phyloP scores from a whole-genome alignment of 2,888 invertebrate species.

The Doris montereyensis region DNA sequence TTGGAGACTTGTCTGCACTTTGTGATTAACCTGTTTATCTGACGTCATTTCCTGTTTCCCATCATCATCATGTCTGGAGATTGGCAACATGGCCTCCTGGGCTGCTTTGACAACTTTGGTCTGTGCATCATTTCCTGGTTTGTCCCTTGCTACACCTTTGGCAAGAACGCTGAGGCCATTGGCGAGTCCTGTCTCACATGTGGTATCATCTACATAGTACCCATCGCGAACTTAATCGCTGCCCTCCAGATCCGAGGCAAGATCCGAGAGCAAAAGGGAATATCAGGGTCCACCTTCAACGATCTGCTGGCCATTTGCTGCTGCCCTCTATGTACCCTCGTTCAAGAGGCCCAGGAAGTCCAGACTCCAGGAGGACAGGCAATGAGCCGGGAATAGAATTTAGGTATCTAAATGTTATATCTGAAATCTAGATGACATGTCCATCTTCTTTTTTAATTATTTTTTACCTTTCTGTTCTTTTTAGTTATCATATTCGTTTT shows the following conservation, averaged over 20 bases:
- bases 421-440: no score
- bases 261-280: slow-evolving; percentile 61
- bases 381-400: slow-evolving; percentile 52
- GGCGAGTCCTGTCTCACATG: slow-evolving; percentile 62
- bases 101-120: slow-evolving; percentile 65
- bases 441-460: no score
- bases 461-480: no score
- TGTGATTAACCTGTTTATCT: neutral
- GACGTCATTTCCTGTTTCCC: neutral
- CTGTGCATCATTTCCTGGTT: slow-evolving; percentile 64
- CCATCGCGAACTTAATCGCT: slow-evolving; percentile 55
- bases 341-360: slow-evolving; percentile 63
- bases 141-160: slow-evolving; percentile 67
- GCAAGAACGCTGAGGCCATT: slow-evolving; percentile 64
- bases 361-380: slow-evolving; percentile 51
- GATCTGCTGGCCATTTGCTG: slow-evolving; percentile 60
- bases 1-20: neutral
- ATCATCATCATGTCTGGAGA: slow-evolving; percentile 49
- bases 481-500: no score
- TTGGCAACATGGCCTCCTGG: slow-evolving; percentile 61
- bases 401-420: no score
- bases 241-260: slow-evolving; percentile 58
- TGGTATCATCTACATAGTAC: slow-evolving; percentile 58
- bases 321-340: slow-evolving; percentile 60
- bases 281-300: slow-evolving; percentile 55